Evolutionary conservation across 2,113 vertebrate genomes (phyloP), one percentile per base, ranked within the genome.

Genomic region (Grallaria varia): DNA sequence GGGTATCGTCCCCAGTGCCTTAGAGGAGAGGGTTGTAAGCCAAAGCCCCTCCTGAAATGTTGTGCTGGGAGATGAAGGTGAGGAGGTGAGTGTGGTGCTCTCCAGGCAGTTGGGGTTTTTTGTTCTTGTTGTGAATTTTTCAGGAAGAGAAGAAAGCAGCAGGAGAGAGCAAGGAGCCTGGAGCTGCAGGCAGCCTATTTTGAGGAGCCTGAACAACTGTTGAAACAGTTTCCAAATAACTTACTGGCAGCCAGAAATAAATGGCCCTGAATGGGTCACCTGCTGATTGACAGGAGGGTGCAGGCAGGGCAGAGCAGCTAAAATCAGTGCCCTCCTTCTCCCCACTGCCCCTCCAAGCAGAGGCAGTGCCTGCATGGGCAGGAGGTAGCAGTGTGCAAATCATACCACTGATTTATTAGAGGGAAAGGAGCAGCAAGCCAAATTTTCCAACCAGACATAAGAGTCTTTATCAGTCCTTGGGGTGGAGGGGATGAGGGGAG

Each of bases 191-290:
- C 83, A 84, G 86, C 92, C 89, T 97, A 92, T 97, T 97, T 97
- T 97, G 96, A 95, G 96, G 82, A 93, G 93, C 37, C 89, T 90
- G 97, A 96, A 92, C 97, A 97, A 96, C 96, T 97, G 97, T 74
- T 90, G 92, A 93, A 97, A 95, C 6, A 33, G 82, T 93, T 95
- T 97, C 87, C 92, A 96, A 97, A 95, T 93, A 87, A 95, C 84
- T 86, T 87, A 30, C 67, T 97, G 80, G 89, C 67, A 95, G 94
- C 94, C 95, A 97, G 96, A 97, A 97, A 97, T 97, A 97, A 97
- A 97, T 91, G 93, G 96, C 96, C 96, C 96, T 96, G 96, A 96
- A 97, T 97, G 96, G 93, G 92, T 95, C 5, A 7, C 79, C 90
- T 90, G 76, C 91, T 96, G 96, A 97, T 89, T 96, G 97, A 97